Percentiles rank a stretch among this genome's conserved stretches.
Conservation (phyloP, 2,113 vertebrate species). For the Odontophorus gujanensis region DNA sequence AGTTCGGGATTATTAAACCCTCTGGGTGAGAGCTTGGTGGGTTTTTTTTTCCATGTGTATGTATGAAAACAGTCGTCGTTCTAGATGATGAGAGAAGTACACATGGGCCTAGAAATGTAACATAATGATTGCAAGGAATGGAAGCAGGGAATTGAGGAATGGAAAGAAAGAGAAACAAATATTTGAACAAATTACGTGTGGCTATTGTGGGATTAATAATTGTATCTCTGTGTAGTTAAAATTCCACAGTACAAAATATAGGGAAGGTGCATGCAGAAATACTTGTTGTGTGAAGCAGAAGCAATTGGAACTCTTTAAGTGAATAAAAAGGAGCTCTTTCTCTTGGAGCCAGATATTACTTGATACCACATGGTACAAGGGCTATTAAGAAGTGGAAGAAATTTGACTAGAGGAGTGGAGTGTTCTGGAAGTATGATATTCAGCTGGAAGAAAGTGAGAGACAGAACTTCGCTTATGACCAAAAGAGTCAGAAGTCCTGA, state of each 20-base stretch:
- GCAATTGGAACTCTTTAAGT: neutral
- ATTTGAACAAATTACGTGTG: neutral
- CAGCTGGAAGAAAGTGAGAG: neutral
- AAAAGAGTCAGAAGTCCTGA: neutral
- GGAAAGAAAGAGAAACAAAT: neutral
- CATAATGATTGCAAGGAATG: neutral
- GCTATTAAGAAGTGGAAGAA: neutral
- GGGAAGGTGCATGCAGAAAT: neutral
- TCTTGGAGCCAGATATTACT: neutral
- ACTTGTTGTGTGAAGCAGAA: neutral
- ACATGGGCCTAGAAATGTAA: neutral
- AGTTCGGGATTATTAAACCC: neutral
- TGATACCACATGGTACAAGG: neutral
- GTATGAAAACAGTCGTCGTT: neutral
- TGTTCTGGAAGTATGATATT: neutral
- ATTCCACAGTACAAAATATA: neutral
- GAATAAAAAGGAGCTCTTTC: neutral
- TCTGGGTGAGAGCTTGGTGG: neutral
- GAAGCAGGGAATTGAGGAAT: neutral
- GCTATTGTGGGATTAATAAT: neutral
- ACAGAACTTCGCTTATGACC: neutral
- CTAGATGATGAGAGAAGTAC: neutral
- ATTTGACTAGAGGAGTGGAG: neutral
- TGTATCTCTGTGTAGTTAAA: neutral
- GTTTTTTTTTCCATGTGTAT: neutral